Base-by-base conservation (phyloP, 2,888 invertebrate species). In the Nemurella pictetii region DNA sequence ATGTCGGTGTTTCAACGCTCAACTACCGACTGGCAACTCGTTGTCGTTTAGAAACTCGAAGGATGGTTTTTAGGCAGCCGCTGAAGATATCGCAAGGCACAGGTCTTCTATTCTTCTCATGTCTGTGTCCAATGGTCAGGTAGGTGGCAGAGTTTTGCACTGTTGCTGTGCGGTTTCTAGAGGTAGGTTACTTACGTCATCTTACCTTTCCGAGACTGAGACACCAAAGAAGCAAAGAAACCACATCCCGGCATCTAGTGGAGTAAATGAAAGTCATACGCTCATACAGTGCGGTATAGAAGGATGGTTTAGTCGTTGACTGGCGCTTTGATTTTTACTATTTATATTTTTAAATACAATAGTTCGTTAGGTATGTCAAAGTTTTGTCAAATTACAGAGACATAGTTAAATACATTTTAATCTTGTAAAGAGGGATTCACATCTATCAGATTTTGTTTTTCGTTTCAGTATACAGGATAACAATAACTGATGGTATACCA, bases 181-280 rank as follows among this genome's bases (percentile, higher is more conserved):
- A 78, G 78, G 29, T 78, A 78, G 78, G 75, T 12, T 29, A 0
- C 29, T 78, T 78, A 78, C 78, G 78, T 78, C 78, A 78, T 78
- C 30, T 30, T 29, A 78, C 55, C 55, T 55, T 55, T 55, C 55
- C 55, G 55, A 55, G 55, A 55, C 55, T 20, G 55, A 55, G 78
- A 12, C 78, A 78, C 28, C 29, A 7, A 29, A 78, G 55, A 55
- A 20, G 20, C 29, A 30, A 55, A 75, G 27, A 27, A 28, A 78
- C 28, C 78, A 78, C 15, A 29, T 29, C 29, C 29, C 30, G 78
- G 78, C 78, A 29, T 78, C 78, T 78, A 78, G 78, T 78, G 78
- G 78, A 3, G 78, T n/a, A 29, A 0, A 29, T 4, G 78, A 29
- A 78, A 78, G 30, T n/a, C n/a, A n/a, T n/a, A n/a, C n/a, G n/a